Conservation (phyloP, 92 coral and sea anemone genomes). For the Galaxea fascicularis region DNA sequence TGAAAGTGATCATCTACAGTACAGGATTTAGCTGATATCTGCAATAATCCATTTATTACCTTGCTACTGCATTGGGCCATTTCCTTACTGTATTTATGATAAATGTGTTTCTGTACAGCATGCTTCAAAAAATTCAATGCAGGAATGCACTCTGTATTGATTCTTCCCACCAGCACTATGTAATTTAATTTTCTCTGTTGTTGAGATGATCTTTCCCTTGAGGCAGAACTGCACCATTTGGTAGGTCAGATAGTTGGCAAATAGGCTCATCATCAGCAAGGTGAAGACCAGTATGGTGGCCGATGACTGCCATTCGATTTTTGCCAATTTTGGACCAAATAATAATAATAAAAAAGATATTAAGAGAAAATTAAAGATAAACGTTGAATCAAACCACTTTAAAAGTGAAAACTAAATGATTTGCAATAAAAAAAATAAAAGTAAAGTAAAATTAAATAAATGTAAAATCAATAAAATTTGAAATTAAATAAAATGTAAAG, state of each 20-base stretch:
- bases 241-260: conserved; percentile 10
- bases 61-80: background rate
- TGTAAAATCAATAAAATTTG: no score
- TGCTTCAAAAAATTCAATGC: conserved; percentile 32
- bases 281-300: conserved; percentile 44
- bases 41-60: background rate
- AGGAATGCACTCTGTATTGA: conserved; percentile 37
- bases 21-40: no score
- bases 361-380: no score
- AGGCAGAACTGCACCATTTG: conserved; percentile 31
- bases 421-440: no score
- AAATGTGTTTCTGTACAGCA: conserved; percentile 24
- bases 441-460: no score
- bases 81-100: conserved; percentile 4
- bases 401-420: no score
- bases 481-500: no score
- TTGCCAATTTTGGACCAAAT: no score
- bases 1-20: background rate
- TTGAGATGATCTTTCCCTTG: conserved; percentile 38
- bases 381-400: no score
- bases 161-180: conserved; percentile 30
- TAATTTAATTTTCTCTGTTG: conserved; percentile 38
- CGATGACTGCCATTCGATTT: no score
- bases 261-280: conserved; percentile 47
- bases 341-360: no score